Evolutionary conservation across 2,888 invertebrate genomes (phyloP).

Genomic region (Lycaena phlaeas): DNA sequence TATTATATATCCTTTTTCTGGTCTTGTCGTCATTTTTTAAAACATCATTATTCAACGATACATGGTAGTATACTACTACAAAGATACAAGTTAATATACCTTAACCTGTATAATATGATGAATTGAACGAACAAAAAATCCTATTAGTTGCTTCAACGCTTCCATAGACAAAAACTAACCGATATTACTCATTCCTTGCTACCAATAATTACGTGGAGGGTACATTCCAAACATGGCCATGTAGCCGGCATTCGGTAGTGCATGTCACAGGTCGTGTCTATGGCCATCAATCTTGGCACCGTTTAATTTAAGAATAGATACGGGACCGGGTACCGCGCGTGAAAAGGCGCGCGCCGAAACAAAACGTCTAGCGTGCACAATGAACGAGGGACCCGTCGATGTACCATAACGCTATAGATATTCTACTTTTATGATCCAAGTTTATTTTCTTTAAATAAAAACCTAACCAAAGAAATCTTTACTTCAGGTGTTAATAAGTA

Average conservation of each 20-base stretch:
- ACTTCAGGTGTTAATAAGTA: too few species aligned
- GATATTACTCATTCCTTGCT: slow-evolving; percentile 43
- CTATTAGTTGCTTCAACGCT: slow-evolving; percentile 51
- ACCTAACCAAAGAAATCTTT: too few species aligned
- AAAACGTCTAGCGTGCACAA: slow-evolving; percentile 60
- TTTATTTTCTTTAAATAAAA: too few species aligned
- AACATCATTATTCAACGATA: too few species aligned
- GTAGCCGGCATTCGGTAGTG: slow-evolving; percentile 57
- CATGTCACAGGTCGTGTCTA: slow-evolving; percentile 69
- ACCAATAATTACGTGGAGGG: slow-evolving; percentile 64
- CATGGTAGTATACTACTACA: too few species aligned
- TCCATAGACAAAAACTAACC: slow-evolving; percentile 45
- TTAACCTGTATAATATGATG: not conserved
- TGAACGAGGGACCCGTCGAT: slow-evolving; percentile 22
- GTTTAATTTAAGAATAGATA: slow-evolving; percentile 59
- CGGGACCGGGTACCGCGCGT: slow-evolving; percentile 26
- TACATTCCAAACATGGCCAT: slow-evolving; percentile 48
- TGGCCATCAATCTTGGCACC: slow-evolving; percentile 67
- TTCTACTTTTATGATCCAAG: too few species aligned
- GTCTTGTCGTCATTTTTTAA: too few species aligned
- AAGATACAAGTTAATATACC: too few species aligned
- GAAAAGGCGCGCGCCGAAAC: slow-evolving; percentile 48
- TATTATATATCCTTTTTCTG: too few species aligned
- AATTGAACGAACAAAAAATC: slow-evolving; percentile 41
- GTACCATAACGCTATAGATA: not conserved